These are phyloP conservation scores for Sinopyrophorus schimmeli DNA, from an alignment of 2,888 invertebrate genomes.

Conservation along the genomic window DNA sequence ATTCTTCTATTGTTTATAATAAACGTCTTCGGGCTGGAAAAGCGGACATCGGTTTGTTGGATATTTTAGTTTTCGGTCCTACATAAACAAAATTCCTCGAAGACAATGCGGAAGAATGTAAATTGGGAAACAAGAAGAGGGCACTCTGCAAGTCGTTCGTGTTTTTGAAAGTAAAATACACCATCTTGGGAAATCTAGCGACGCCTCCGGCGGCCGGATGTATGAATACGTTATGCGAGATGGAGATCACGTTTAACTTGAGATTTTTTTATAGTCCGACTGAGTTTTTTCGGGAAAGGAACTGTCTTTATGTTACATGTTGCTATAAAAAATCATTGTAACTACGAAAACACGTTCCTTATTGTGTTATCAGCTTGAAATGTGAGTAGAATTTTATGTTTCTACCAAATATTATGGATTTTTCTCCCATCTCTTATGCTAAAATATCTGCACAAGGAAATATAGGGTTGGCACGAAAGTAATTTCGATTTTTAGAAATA, in stretches of 20 bases:
- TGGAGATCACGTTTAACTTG: conserved; percentile 44
- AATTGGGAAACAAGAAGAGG: conserved; percentile 42
- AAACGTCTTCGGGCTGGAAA: conserved; percentile 26
- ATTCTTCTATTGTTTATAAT: conserved; percentile 45
- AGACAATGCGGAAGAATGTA: conserved; percentile 40
- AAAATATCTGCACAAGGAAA: conserved; percentile 4
- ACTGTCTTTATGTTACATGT: conserved; percentile 34
- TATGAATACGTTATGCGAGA: conserved; percentile 45
- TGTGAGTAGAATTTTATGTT: conserved; percentile 41
- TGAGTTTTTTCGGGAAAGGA: conserved; percentile 37
- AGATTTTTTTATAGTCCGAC: conserved; percentile 41
- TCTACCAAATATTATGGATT: conserved; percentile 12
- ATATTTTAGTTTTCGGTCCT: conserved; percentile 25
- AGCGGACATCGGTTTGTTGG: conserved; percentile 25
- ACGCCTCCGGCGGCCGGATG: conserved; percentile 42
- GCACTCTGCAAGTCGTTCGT: conserved; percentile 37
- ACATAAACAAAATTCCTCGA: conserved; percentile 28
- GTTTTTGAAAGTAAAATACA: conserved; percentile 48
- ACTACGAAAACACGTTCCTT: conserved; percentile 30
- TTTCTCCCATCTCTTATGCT: conserved; percentile 11
- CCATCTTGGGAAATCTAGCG: conserved; percentile 47
- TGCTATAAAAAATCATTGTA: conserved; percentile 45
- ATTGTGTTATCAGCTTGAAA: conserved; percentile 34
- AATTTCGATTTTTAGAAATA: too few relatives aligned
- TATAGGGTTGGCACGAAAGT: too few relatives aligned